Evolutionary conservation across 2,797 vertebrate species (phyloP), one percentile per base, ranked within the genome.

Genomic region (Crocodylus rhombifer): DNA sequence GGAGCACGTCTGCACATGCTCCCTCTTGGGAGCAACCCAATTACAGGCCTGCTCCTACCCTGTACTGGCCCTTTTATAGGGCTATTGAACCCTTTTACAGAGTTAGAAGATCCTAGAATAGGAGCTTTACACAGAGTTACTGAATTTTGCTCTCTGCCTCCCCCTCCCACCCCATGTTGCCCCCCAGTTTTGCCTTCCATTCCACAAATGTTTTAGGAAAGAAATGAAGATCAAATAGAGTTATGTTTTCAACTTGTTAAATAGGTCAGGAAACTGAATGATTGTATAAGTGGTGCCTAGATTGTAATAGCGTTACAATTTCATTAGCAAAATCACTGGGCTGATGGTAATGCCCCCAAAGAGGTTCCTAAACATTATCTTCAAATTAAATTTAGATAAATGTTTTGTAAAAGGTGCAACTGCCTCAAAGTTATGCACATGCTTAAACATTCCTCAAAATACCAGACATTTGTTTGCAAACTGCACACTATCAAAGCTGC

Each of bases 201-300:
- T 28, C 15, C 58, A 55, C 33, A 0, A 14, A 75, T 80, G 61
- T 78, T 61, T 77, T 80, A 51, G 73, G 57, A 84, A 78, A 79
- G 67, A 86, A 81, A 67, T 80, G 87, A 92, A 84, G 91, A 82
- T 80, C 23, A 77, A 83, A 71, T 51, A 33, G 87, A 74, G 69
- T 82, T 94, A 65, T 51, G 92, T 96, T 96, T 97, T 95, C 78
- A 96, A 1, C 84, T 86, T 65, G 95, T 96, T 96, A 96, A 96
- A 95, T 95, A 96, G 95, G 94, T 76, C 96, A 93, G 95, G 96
- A 97, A 97, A 96, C 91, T 94, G 91, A 77, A 64, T 87, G 82
- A 14, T 96, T 95, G 93, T 96, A 36, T 56, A 86, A 81, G 26
- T 85, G 92, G 94, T 8, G 84, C 94, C 95, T 95, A 1, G 6